Evolutionary conservation across 2,797 vertebrate genomes (phyloP).

Genomic region (Schizopygopsis pylzovi): DNA sequence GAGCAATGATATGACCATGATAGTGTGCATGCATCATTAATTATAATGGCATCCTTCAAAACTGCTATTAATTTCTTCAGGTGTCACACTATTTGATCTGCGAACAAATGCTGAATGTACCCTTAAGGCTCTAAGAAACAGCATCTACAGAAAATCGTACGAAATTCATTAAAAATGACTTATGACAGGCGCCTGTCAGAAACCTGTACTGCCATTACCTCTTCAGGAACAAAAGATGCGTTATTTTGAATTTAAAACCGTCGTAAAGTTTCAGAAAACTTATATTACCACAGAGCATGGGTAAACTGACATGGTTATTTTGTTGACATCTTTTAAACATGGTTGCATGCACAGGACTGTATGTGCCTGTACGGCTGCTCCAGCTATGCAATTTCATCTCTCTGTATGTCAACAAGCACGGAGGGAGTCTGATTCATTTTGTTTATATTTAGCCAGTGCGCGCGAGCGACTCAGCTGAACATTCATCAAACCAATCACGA

Average conservation of each 20-base stretch:
- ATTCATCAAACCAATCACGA: slow-evolving; percentile 22
- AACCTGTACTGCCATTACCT: neutral
- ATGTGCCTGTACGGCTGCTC: neutral
- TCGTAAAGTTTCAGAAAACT: neutral
- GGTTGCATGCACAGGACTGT: slow-evolving; percentile 40
- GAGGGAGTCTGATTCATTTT: slow-evolving; percentile 47
- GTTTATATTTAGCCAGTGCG: slow-evolving; percentile 56
- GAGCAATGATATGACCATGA: neutral
- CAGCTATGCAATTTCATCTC: slow-evolving; percentile 34
- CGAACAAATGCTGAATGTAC: neutral
- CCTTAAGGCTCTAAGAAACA: neutral
- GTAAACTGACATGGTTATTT: neutral
- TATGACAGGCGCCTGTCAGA: neutral
- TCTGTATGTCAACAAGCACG: slow-evolving; percentile 53
- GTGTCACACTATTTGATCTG: neutral
- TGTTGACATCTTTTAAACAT: neutral
- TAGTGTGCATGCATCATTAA: neutral
- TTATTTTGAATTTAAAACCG: neutral
- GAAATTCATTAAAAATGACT: neutral
- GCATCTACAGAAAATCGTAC: neutral
- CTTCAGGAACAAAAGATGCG: neutral
- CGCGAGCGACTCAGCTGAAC: slow-evolving; percentile 48
- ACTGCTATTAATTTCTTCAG: neutral
- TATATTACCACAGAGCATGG: neutral
- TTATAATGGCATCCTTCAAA: neutral